Conservation (phyloP, 2,113 vertebrate genomes). For the Aphyosemion australe region DNA sequence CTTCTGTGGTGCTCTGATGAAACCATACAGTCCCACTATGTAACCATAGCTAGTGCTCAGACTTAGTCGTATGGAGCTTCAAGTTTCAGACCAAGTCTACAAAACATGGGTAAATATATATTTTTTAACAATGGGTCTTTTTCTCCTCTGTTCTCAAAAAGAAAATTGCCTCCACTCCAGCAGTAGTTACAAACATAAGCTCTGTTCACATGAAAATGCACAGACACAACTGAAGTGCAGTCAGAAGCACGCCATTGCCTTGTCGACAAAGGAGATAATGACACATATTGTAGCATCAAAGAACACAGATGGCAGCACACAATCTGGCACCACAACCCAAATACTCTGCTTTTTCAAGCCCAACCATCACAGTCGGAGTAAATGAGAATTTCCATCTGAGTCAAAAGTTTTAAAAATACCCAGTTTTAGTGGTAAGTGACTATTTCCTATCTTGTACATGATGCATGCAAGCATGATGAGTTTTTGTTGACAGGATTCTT, state of each 20-base stretch:
- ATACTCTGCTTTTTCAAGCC: neutral
- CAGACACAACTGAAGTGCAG: neutral
- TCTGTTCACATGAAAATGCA: neutral
- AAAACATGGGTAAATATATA: neutral
- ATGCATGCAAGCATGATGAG: neutral
- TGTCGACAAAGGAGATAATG: neutral
- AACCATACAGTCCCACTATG: slow-evolving; percentile 2
- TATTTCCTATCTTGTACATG: no score
- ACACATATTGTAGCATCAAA: neutral
- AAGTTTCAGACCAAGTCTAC: neutral
- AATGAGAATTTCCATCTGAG: neutral
- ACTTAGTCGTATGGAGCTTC: no score
- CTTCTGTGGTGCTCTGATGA: slow-evolving; percentile 2
- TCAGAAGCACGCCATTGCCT: neutral
- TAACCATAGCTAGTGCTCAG: slow-evolving; percentile 7
- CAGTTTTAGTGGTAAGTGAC: no score
- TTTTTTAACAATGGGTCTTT: neutral
- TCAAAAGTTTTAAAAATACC: neutral
- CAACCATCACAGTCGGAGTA: neutral
- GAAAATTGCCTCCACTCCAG: neutral
- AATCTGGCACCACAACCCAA: no score
- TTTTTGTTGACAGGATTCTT: neutral
- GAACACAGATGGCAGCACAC: no score
- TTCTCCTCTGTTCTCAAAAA: neutral
- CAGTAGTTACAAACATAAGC: neutral